phyloP scores from a whole-genome alignment of 1,140 invertebrate species.

The Lycorma delicatula region DNA sequence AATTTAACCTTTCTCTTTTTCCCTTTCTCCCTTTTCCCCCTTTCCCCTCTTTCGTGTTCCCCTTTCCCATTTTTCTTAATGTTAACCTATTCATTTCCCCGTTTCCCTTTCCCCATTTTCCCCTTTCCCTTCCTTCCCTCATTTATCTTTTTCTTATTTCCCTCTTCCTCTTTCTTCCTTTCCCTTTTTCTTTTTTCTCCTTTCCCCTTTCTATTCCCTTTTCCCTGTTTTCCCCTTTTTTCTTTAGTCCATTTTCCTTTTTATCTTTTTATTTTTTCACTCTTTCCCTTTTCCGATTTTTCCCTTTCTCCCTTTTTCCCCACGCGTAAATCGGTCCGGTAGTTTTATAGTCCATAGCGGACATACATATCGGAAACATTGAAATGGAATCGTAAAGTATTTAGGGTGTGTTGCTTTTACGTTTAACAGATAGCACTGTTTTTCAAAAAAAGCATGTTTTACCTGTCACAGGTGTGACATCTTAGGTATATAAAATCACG shows the following conservation, averaged over 20 bases:
- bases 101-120: not conserved
- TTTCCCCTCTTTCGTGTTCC: not conserved
- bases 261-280: not conserved
- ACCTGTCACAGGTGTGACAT: too few species aligned
- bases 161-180: constrained; percentile 9
- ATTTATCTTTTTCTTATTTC: not conserved
- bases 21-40: not conserved
- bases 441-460: too few species aligned
- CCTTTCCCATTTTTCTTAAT: not conserved
- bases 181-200: not conserved
- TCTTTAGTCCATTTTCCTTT: not conserved
- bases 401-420: too few species aligned
- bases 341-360: too few species aligned
- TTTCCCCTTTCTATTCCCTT: not conserved
- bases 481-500: too few species aligned
- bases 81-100: too few species aligned
- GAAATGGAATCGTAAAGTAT: too few species aligned
- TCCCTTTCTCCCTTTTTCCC: too few species aligned
- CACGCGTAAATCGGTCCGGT: too few species aligned
- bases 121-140: not conserved
- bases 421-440: too few species aligned
- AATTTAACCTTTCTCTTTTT: not conserved
- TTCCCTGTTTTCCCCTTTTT: constrained; percentile 2
- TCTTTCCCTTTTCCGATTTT: not conserved
- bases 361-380: too few species aligned